phyloP scores from a whole-genome alignment of 2,113 vertebrate species.

The Gymnobelideus leadbeateri region DNA sequence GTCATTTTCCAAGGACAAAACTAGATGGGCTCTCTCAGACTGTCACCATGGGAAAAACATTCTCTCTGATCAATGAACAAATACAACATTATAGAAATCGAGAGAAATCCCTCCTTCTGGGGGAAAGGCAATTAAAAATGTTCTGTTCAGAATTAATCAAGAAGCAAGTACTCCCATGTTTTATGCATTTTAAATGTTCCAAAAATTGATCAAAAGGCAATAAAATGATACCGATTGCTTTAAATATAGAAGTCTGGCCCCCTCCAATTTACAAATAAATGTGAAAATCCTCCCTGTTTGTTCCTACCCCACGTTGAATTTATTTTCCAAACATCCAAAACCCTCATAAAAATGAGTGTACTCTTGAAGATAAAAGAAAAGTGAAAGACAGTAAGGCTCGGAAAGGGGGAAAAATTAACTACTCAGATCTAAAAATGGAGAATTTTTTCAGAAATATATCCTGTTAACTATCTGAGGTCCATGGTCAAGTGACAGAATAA shows the following conservation, averaged over 20 bases:
- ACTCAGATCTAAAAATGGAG: neutral
- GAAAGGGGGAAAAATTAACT: neutral
- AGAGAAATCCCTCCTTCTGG: neutral
- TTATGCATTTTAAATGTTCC: slow-evolving; percentile 34
- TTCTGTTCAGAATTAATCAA: slow-evolving; percentile 37
- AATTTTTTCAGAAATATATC: neutral
- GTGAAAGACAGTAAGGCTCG: neutral
- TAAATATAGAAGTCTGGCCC: neutral
- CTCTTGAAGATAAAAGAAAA: neutral
- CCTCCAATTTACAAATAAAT: slow-evolving; percentile 12
- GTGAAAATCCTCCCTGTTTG: neutral
- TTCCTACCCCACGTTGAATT: neutral
- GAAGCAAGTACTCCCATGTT: neutral
- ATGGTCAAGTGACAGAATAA: neutral
- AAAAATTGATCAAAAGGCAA: neutral
- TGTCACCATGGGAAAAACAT: slow-evolving; percentile 15
- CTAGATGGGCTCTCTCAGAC: slow-evolving; percentile 18
- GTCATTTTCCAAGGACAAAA: slow-evolving; percentile 44
- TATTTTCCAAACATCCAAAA: slow-evolving; percentile 28
- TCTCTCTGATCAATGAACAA: neutral
- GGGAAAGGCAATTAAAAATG: neutral
- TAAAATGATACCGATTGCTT: neutral
- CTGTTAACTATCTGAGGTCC: neutral
- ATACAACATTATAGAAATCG: slow-evolving; percentile 23
- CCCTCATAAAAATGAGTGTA: neutral